phyloP scores from a whole-genome alignment of 2,797 vertebrate species.

The Crocodylus rhombifer region DNA sequence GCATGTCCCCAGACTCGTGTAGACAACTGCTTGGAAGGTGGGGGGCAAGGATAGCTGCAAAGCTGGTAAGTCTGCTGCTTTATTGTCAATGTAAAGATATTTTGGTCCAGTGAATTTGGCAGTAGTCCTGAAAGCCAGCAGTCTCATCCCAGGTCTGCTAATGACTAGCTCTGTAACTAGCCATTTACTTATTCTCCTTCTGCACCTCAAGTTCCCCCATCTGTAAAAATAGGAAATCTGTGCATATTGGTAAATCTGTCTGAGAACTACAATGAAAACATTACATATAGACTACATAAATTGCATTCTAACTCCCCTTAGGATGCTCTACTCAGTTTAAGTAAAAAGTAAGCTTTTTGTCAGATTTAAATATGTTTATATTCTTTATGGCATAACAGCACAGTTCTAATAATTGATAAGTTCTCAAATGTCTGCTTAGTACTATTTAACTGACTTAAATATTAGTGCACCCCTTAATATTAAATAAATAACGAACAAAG shows the following conservation, averaged over 20 bases:
- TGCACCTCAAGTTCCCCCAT: not conserved
- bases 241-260: conserved; percentile 1
- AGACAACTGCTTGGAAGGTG: not conserved
- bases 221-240: not conserved
- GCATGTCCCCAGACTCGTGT: not conserved
- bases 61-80: no score
- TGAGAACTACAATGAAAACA: not conserved
- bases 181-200: not conserved
- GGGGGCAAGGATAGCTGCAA: not conserved
- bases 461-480: not conserved
- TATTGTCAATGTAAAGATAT: not conserved
- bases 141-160: accelerated
- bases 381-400: not conserved
- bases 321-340: not conserved
- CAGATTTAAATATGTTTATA: not conserved
- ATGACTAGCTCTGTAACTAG: not conserved
- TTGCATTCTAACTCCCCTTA: not conserved
- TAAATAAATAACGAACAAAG: not conserved
- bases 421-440: not conserved
- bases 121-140: accelerated
- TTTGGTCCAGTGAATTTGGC: not conserved
- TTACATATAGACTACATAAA: not conserved
- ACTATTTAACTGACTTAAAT: not conserved
- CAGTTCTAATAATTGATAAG: not conserved
- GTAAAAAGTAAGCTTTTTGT: not conserved